phyloP scores from a whole-genome alignment of 2,888 invertebrate species.

The Sminthurides aquaticus region DNA sequence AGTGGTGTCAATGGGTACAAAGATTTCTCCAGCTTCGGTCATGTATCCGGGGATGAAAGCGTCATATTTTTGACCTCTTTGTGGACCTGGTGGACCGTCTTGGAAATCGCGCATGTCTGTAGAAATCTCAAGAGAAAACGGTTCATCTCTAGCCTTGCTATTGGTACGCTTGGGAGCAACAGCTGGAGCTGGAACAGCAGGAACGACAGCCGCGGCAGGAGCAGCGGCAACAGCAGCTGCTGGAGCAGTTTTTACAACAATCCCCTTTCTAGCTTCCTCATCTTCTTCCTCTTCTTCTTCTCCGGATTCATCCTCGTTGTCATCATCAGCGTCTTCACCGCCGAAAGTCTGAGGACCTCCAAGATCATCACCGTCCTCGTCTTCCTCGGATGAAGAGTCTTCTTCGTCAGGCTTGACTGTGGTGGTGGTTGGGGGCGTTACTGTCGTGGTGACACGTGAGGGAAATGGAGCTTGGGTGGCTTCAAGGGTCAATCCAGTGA shows the following conservation, averaged over 20 bases:
- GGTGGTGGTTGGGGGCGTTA: conserved; percentile 3
- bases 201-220: not conserved
- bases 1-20: conserved; percentile 29
- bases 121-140: not conserved
- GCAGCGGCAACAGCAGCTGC: not conserved
- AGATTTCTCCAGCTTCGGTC: conserved; percentile 23
- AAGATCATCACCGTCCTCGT: conserved; percentile 16
- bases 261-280: conserved; percentile 33
- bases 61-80: not conserved
- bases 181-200: not conserved
- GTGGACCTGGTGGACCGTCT: not conserved
- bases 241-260: not conserved
- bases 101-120: not conserved
- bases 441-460: conserved; percentile 1
- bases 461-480: conserved; percentile 5
- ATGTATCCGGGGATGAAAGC: conserved; percentile 29
- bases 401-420: conserved; percentile 21
- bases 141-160: not conserved
- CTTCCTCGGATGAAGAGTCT: conserved; percentile 23
- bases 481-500: conserved; percentile 1
- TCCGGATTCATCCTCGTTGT: conserved; percentile 25
- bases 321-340: conserved; percentile 26
- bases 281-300: conserved; percentile 28
- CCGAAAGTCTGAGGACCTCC: conserved; percentile 15
- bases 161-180: not conserved